phyloP scores from a whole-genome alignment of 2,113 vertebrate genomes.

The Speoplatyrhinus poulsoni region DNA sequence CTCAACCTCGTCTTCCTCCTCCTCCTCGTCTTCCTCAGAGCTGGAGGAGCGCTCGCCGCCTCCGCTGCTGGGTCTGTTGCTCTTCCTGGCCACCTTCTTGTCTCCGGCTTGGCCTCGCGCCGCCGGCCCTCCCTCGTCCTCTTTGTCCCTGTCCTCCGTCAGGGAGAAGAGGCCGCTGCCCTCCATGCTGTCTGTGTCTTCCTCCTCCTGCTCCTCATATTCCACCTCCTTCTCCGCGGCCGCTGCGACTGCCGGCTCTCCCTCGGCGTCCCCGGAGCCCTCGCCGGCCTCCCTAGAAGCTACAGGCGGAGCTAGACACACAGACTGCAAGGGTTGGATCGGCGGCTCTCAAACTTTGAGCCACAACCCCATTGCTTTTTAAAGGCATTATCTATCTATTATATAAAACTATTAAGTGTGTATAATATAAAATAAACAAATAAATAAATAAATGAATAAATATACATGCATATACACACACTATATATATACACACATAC shows the following conservation, averaged over 20 bases:
- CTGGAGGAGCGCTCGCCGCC: slow-evolving; percentile 75
- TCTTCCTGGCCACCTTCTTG: slow-evolving; percentile 69
- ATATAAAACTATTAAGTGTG: too few relatives aligned
- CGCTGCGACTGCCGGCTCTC: slow-evolving; percentile 32
- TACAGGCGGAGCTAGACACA: slow-evolving; percentile 32
- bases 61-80: slow-evolving; percentile 67
- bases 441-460: too few relatives aligned
- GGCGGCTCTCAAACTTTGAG: background rate
- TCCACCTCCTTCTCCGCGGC: slow-evolving; percentile 47
- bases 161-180: slow-evolving; percentile 89
- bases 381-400: too few relatives aligned
- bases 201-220: slow-evolving; percentile 68
- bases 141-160: slow-evolving; percentile 82
- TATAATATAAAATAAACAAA: too few relatives aligned
- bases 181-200: slow-evolving; percentile 96
- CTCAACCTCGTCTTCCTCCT: slow-evolving; percentile 74
- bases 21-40: slow-evolving; percentile 54
- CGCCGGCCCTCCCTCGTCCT: slow-evolving; percentile 63
- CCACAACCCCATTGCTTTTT: too few relatives aligned
- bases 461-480: too few relatives aligned
- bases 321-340: slow-evolving; percentile 2
- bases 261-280: slow-evolving; percentile 55
- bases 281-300: slow-evolving; percentile 59
- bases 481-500: too few relatives aligned
- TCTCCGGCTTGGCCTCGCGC: slow-evolving; percentile 47